Base-by-base conservation (phyloP, 2,797 vertebrate genomes). In the Percopsis omiscomaycus region DNA sequence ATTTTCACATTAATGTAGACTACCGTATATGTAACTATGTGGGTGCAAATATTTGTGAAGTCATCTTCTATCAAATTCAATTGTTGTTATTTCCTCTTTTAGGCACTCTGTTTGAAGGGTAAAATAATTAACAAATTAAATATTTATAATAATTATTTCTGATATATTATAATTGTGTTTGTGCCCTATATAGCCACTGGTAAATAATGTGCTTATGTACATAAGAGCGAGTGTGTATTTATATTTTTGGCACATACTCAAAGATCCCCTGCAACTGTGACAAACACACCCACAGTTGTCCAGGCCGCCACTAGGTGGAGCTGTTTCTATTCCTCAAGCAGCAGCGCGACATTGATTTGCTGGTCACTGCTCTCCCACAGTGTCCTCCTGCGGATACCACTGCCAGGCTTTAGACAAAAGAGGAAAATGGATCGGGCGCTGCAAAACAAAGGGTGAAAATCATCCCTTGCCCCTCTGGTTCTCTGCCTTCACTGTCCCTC, bases 361-460 rank as follows among this genome's bases (percentile, higher is more conserved):
- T 13, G 12, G 15, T 60, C 61, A 15, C 16, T 46, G 44, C 42
- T 15, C 45, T 16, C 46, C 55, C 30, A 16, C n/a, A 16, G 11
- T 49, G 8, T 32, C 53, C 12, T 56, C 57, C 67, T 48, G 66
- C 64, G 70, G 58, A 50, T 59, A 74, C 51, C 55, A 30, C 66
- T 78, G 68, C 77, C 78, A 77, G 75, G 63, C 71, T 65, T 79
- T 68, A 63, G 66, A 78, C 66, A 69, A 68, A 79, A 80, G 77
- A 72, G 73, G 75, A 58, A 69, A 73, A 82, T 56, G 74, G 78
- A 84, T 87, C 68, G 82, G 66, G 50, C 1, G 77, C 10, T 27
- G 69, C 79, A 81, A 72, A 78, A 84, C 79, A 84, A 86, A 83
- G 73, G 74, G 79, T 75, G 81, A 68, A 73, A 77, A 71, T 76